Conservation (phyloP, 2,113 vertebrate species). For the Gnathonemus longibarbis region DNA sequence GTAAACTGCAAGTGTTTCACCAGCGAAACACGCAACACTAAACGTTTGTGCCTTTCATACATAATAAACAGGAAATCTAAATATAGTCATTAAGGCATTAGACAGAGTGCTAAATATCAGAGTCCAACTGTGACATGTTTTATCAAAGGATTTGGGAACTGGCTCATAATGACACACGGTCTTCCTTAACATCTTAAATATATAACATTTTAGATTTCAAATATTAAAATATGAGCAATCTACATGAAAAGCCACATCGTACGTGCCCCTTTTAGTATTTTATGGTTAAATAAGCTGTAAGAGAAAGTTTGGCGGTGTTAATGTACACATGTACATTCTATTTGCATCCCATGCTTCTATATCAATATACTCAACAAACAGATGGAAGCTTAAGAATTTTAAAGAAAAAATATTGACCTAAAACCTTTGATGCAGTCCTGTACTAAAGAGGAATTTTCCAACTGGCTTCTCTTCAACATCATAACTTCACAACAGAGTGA, state of each 20-base stretch:
- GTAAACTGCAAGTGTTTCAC: constrained; percentile 54
- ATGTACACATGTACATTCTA: neutral
- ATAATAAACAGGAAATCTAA: constrained; percentile 62
- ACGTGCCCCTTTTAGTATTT: constrained; percentile 28
- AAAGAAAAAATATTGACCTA: neutral
- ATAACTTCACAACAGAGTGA: constrained; percentile 48
- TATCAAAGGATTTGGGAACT: constrained; percentile 55
- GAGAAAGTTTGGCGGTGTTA: neutral
- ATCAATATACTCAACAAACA: neutral
- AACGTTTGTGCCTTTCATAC: constrained; percentile 35
- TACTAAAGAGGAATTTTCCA: constrained; percentile 35
- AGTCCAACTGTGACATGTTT: constrained; percentile 36
- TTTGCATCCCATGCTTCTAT: neutral
- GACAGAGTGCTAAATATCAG: constrained; percentile 60
- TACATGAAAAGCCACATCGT: constrained; percentile 61
- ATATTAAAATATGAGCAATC: neutral
- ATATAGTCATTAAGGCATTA: constrained; percentile 70
- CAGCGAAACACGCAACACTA: neutral
- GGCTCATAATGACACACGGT: neutral
- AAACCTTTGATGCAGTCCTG: neutral
- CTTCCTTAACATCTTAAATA: neutral
- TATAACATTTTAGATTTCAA: neutral
- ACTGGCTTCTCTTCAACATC: constrained; percentile 54
- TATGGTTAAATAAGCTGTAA: constrained; percentile 69
- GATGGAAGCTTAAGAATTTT: neutral